These are phyloP conservation scores for Hymenopus coronatus DNA, from an alignment of 2,888 invertebrate species.

Conservation along the genomic window DNA sequence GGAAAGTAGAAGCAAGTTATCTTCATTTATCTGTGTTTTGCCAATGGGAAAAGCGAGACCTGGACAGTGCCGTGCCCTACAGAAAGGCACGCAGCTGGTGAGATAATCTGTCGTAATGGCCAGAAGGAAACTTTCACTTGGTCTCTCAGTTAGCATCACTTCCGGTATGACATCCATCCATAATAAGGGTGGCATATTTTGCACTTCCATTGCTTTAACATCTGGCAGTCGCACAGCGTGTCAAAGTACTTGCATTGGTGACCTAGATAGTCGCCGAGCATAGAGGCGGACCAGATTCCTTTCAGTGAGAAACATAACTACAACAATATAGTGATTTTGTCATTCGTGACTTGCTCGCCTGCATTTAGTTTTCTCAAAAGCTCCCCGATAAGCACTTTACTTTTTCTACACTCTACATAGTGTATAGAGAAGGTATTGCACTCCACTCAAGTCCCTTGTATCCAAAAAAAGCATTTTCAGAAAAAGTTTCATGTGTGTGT, in stretches of 20 bases:
- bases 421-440: too few species aligned
- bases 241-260: background rate
- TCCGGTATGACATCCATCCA: background rate
- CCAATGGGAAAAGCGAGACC: background rate
- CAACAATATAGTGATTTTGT: too few species aligned
- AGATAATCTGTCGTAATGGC: background rate
- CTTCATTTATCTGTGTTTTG: too few species aligned
- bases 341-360: too few species aligned
- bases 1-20: too few species aligned
- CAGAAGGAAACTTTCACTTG: background rate
- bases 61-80: background rate
- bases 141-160: background rate
- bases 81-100: background rate
- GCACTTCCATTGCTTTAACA: background rate
- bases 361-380: too few species aligned
- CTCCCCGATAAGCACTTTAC: too few species aligned
- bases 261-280: background rate
- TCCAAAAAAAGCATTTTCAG: too few species aligned
- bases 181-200: background rate
- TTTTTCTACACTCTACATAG: too few species aligned
- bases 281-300: background rate
- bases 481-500: too few species aligned
- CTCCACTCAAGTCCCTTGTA: too few species aligned
- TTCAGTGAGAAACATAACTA: background rate
- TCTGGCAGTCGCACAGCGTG: background rate